Evolutionary conservation across 2,113 vertebrate genomes (phyloP), one percentile per base, ranked within the genome.

Genomic region (Myiopsitta monachus): DNA sequence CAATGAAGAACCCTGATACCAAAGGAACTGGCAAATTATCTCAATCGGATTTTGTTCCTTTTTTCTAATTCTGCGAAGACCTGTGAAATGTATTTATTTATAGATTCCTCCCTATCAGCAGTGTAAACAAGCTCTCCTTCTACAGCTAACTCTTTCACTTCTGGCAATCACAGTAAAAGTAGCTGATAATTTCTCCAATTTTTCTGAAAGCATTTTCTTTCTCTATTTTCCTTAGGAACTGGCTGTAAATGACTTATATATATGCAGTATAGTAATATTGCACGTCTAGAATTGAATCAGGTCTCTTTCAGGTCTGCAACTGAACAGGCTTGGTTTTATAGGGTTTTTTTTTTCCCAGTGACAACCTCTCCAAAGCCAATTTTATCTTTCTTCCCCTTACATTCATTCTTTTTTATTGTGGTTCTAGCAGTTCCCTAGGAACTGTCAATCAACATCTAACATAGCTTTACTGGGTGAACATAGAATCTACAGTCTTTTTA

Each of bases 61-160:
- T 86, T 61, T 55, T 4, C 57, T 59, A 68, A 79, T 61, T 28
- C 69, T 82, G 36, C 54, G 52, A 73, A 84, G 61, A 90, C 74
- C 91, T 90, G 84, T 87, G 85, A 97, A 93, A 95, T 87, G 63
- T 54, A 90, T 85, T 89, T 91, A 83, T 91, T 95, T 93, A 86
- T 66, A 91, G 83, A 92, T 64, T 78, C 49, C 55, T 39, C 54
- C 83, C 85, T 55, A 39, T 46, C 39, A 68, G 33, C 64, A 61
- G 52, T 2, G 0, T 88, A 96, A 93, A 70, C 38, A 87, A 82
- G 69, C 44, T 83, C n/a, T 87, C 70, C 28, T 82, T 76, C 79
- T 64, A 31, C 23, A 75, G 36, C 51, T 83, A 90, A 83, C 33
- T 81, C 61, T 61, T 86, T 74, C 26, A 89, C 39, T 95, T 57